A percentile compares a stretch with the other conserved stretches of the same genome.
phyloP scores from a whole-genome alignment of 2,888 invertebrate genomes.

The Macrosoma leucophasiata region DNA sequence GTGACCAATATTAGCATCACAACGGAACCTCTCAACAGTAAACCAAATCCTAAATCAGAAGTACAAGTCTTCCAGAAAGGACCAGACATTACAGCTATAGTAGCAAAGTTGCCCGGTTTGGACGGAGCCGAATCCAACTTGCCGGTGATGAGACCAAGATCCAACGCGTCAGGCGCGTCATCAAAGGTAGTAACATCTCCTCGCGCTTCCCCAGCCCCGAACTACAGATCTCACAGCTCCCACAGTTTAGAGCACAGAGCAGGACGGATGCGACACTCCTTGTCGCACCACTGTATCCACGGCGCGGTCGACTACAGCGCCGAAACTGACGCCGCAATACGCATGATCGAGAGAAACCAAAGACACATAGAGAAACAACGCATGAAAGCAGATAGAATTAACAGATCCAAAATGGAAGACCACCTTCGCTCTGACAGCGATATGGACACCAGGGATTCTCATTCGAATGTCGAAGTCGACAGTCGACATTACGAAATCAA shows the following conservation, averaged over 20 bases:
- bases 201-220: slow-evolving; percentile 42
- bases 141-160: slow-evolving; percentile 70
- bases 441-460: slow-evolving; percentile 44
- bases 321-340: slow-evolving; percentile 75
- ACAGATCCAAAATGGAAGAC: slow-evolving; percentile 55
- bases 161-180: slow-evolving; percentile 75
- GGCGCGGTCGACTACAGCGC: slow-evolving; percentile 72
- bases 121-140: slow-evolving; percentile 59
- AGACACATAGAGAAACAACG: slow-evolving; percentile 76
- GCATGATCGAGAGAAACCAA: slow-evolving; percentile 77
- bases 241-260: slow-evolving; percentile 65
- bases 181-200: slow-evolving; percentile 64
- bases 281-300: slow-evolving; percentile 66
- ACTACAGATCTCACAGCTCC: slow-evolving; percentile 60
- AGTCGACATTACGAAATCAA: slow-evolving; percentile 51
- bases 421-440: slow-evolving; percentile 61
- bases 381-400: slow-evolving; percentile 55
- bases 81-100: slow-evolving; percentile 84
- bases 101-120: slow-evolving; percentile 78
- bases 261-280: slow-evolving; percentile 58
- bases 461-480: slow-evolving; percentile 36
- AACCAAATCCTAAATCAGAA: slow-evolving; percentile 68
- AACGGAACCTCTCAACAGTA: slow-evolving; percentile 60
- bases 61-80: slow-evolving; percentile 85
- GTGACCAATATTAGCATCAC: slow-evolving; percentile 84